Evolutionary conservation across 2,888 invertebrate genomes (phyloP).

Genomic region (Doris montereyensis): DNA sequence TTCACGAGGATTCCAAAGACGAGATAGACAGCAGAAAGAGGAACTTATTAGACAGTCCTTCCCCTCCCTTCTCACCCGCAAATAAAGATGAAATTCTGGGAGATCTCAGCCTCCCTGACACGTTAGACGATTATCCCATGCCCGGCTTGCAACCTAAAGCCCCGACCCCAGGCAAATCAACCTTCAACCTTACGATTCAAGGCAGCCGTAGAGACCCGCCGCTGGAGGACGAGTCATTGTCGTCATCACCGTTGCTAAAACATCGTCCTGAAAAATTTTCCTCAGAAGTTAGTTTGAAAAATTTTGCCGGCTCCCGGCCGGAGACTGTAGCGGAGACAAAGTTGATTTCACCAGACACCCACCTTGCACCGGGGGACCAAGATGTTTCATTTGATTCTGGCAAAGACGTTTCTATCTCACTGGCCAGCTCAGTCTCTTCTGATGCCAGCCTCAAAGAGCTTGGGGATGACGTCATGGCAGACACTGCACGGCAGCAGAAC

Average conservation of each 20-base stretch:
- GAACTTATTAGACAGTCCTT: neutral
- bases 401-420: neutral
- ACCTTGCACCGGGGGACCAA: neutral
- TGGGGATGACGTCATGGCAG: conserved; percentile 34
- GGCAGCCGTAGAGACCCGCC: neutral
- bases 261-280: neutral
- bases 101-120: neutral
- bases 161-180: neutral
- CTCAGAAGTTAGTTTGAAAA: no score
- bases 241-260: neutral
- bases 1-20: neutral
- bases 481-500: conserved; percentile 60
- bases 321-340: neutral
- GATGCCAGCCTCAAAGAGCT: neutral
- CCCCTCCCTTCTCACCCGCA: neutral
- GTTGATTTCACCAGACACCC: no score
- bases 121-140: neutral
- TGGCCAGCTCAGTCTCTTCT: neutral
- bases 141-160: neutral
- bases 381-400: neutral
- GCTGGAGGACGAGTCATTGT: neutral
- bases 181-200: neutral
- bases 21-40: neutral
- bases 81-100: neutral
- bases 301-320: neutral